phyloP scores from a whole-genome alignment of 2,797 vertebrate species.

The Pitangus sulphuratus region DNA sequence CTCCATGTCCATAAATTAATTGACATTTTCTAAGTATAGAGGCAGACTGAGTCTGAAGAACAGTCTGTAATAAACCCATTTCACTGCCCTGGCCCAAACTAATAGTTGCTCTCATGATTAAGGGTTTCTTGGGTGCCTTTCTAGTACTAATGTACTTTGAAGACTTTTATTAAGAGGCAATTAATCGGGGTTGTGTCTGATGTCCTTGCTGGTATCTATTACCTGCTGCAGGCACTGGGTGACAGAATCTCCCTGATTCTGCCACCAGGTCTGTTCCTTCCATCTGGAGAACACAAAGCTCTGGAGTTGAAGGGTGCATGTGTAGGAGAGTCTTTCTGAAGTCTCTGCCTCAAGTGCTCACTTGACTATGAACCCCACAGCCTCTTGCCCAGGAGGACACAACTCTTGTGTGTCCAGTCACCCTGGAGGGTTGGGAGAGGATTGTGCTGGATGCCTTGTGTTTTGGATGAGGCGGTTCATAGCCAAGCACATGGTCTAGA shows the following conservation, averaged over 20 bases:
- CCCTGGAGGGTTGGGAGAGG: neutral
- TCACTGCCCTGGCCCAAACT: slow-evolving; percentile 14
- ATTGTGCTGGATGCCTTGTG: neutral
- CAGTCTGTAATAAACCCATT: slow-evolving; percentile 24
- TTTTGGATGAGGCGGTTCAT: neutral
- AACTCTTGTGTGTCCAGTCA: neutral
- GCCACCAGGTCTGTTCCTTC: neutral
- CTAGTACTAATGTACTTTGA: neutral
- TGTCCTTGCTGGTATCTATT: neutral
- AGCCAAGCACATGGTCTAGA: neutral
- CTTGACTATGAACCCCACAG: neutral
- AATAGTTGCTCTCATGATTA: neutral
- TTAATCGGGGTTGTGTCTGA: neutral
- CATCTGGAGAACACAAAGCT: neutral
- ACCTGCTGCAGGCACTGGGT: neutral
- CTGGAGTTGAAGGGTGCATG: neutral
- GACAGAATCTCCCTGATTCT: neutral
- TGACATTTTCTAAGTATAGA: slow-evolving; percentile 40
- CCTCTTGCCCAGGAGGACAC: neutral
- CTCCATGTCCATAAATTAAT: slow-evolving; percentile 29
- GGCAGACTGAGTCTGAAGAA: neutral
- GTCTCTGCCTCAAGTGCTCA: neutral
- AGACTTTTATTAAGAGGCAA: neutral
- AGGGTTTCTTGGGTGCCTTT: slow-evolving; percentile 33
- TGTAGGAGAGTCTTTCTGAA: neutral